Evolutionary conservation across 2,797 vertebrate genomes (phyloP).

Genomic region (Darevskia nairensis): DNA sequence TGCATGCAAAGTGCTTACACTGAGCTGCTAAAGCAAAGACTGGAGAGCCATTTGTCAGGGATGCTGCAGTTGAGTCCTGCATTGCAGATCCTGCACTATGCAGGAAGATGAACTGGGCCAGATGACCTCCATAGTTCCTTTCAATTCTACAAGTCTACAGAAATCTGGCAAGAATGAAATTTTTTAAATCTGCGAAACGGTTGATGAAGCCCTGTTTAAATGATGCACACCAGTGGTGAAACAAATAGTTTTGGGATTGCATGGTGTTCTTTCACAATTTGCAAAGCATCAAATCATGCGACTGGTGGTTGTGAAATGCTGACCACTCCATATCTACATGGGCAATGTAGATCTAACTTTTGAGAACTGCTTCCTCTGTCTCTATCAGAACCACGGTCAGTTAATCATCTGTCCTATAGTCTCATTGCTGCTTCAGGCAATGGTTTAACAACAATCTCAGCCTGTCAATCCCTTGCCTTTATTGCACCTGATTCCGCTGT

Average conservation of each 20-base stretch:
- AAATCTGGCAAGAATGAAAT: neutral
- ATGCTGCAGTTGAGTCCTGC: too few relatives aligned
- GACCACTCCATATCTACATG: slow-evolving; percentile 43
- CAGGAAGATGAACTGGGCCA: too few relatives aligned
- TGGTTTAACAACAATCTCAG: slow-evolving; percentile 19
- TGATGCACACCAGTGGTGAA: neutral
- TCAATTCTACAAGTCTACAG: too few relatives aligned
- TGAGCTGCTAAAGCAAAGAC: too few relatives aligned
- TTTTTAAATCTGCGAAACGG: neutral
- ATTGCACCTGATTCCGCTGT: slow-evolving; percentile 29
- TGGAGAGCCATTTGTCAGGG: too few relatives aligned
- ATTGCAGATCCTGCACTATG: too few relatives aligned
- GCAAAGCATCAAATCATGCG: slow-evolving; percentile 40
- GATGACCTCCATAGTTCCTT: too few relatives aligned
- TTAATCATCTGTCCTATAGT: slow-evolving; percentile 63
- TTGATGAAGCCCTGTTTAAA: neutral
- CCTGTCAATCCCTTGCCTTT: slow-evolving; percentile 29
- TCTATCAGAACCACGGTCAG: slow-evolving; percentile 45
- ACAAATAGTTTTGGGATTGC: neutral
- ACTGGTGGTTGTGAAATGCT: slow-evolving; percentile 53
- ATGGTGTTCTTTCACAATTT: neutral
- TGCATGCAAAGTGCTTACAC: neutral
- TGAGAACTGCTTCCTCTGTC: slow-evolving; percentile 60
- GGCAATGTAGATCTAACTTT: slow-evolving; percentile 42
- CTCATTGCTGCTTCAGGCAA: slow-evolving; percentile 48